These are phyloP conservation scores for Trachurus trachurus DNA, from an alignment of 2,797 vertebrate species.

Conservation along the genomic window DNA sequence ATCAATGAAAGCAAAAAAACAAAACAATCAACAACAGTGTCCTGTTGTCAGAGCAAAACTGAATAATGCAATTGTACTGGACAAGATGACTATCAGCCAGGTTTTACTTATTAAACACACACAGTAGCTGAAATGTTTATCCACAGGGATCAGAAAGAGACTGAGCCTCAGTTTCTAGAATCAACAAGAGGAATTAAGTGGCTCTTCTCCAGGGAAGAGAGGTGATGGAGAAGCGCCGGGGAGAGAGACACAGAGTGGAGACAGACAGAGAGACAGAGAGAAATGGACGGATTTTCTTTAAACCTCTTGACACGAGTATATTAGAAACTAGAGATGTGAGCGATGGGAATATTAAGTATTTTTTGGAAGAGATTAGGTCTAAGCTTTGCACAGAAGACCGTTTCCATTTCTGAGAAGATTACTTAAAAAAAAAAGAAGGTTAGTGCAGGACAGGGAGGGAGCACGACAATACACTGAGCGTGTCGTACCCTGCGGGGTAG, in stretches of 20 bases:
- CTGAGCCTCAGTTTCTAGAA: slow-evolving; percentile 25
- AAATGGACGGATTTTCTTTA: slow-evolving; percentile 52
- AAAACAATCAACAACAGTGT: too few relatives aligned
- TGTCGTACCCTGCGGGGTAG: slow-evolving; percentile 88
- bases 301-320: slow-evolving; percentile 48
- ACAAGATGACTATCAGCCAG: neutral
- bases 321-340: slow-evolving; percentile 36
- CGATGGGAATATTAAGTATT: slow-evolving; percentile 43
- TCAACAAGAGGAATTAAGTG: slow-evolving; percentile 7
- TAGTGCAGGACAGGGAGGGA: neutral
- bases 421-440: slow-evolving; percentile 22
- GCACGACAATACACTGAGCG: neutral
- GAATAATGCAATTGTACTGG: neutral
- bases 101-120: neutral
- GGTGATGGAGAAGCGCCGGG: neutral
- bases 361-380: slow-evolving; percentile 61
- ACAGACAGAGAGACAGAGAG: slow-evolving; percentile 7
- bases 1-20: slow-evolving; percentile 3
- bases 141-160: slow-evolving; percentile 10
- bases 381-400: slow-evolving; percentile 45
- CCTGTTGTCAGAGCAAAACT: neutral
- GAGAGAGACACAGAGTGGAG: neutral
- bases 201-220: neutral
- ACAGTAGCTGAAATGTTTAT: neutral
- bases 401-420: slow-evolving; percentile 42